Conservation (phyloP, 2,797 vertebrate genomes). For the Poecile montanus region DNA sequence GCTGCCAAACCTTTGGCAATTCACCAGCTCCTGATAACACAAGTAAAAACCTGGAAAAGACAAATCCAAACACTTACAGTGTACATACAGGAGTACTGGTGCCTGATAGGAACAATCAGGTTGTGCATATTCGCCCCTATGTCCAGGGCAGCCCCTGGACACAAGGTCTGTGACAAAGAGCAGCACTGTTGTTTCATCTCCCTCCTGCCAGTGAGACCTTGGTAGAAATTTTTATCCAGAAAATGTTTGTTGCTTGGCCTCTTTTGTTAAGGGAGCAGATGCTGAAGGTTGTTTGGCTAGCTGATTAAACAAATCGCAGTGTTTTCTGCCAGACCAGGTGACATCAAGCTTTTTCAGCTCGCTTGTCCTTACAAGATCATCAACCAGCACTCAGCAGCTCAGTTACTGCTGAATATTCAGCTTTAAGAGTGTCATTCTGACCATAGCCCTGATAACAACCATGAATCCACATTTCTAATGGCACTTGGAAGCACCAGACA, state of each 20-base stretch:
- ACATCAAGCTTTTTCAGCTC: background rate
- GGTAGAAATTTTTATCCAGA: background rate
- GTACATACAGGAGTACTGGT: background rate
- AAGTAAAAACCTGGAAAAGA: background rate
- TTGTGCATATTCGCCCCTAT: background rate
- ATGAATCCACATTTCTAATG: background rate
- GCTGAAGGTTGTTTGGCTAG: conserved; percentile 40
- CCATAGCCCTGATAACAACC: background rate
- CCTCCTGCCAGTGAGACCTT: background rate
- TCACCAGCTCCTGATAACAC: background rate
- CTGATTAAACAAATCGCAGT: conserved; percentile 20
- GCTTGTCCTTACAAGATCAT: background rate
- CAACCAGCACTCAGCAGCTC: background rate
- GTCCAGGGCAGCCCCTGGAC: background rate
- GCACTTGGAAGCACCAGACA: background rate
- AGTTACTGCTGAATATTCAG: background rate
- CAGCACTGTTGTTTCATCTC: background rate
- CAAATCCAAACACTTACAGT: background rate
- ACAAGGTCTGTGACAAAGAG: background rate
- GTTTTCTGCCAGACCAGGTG: background rate
- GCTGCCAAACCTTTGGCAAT: conserved; percentile 20
- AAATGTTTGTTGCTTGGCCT: background rate
- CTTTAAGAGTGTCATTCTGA: background rate
- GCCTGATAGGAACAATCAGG: background rate
- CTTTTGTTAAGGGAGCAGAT: background rate